Evolutionary conservation across 2,113 vertebrate species (phyloP).

Genomic region (Tympanuchus pallidicinctus): DNA sequence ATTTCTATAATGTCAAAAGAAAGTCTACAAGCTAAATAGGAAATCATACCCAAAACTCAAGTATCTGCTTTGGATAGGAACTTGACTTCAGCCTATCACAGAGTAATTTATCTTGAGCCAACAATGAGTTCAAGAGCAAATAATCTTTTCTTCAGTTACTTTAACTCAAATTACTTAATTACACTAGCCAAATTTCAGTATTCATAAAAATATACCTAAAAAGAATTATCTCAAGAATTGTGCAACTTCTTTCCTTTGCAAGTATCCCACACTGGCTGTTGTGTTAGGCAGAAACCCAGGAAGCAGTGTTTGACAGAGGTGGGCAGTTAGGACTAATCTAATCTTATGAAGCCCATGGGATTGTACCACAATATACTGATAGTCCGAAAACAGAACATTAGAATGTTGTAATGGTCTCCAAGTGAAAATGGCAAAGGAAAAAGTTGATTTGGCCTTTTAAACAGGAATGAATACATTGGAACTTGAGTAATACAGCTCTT

Average conservation of each 20-base stretch:
- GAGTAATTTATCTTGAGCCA: not conserved
- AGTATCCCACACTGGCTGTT: not conserved
- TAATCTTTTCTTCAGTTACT: not conserved
- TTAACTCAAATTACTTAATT: not conserved
- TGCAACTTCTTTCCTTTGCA: not conserved
- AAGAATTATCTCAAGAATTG: not conserved
- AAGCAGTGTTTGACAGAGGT: not conserved
- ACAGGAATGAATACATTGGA: not conserved
- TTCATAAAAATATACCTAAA: not conserved
- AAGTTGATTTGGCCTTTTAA: not conserved
- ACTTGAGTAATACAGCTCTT: not conserved
- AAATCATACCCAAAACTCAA: not conserved
- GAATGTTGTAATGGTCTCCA: not conserved
- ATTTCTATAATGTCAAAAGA: conserved; percentile 40
- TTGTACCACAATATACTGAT: not conserved
- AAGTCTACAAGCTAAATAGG: conserved; percentile 25
- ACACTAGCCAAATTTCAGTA: not conserved
- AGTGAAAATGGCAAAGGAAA: not conserved
- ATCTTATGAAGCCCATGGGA: not conserved
- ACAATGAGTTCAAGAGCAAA: not conserved
- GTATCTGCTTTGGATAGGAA: not conserved
- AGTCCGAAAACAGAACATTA: not conserved
- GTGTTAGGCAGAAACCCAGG: not conserved
- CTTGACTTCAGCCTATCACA: not conserved
- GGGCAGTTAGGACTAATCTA: not conserved